Evolutionary conservation across 2,888 invertebrate species (phyloP).

Genomic region (Leptinotarsa rubiginosa): DNA sequence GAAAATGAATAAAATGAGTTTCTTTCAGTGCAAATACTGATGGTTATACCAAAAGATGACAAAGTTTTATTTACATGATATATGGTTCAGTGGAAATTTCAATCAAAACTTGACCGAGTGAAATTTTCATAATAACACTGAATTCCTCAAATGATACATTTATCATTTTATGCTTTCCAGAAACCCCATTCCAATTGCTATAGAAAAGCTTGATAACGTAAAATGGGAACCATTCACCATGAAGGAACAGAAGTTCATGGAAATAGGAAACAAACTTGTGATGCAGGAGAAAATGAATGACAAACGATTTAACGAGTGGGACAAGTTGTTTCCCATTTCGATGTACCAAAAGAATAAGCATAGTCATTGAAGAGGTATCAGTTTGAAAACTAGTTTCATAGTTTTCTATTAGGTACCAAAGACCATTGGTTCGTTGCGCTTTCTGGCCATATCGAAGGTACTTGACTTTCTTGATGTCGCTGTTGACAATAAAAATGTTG

Average conservation of each 20-base stretch:
- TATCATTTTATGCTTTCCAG: constrained; percentile 56
- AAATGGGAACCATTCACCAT: constrained; percentile 64
- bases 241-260: constrained; percentile 63
- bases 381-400: background rate
- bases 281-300: constrained; percentile 62
- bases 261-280: constrained; percentile 62
- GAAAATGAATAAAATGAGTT: too few species aligned
- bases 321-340: constrained; percentile 61
- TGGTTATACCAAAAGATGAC: too few species aligned
- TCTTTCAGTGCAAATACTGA: too few species aligned
- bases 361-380: constrained; percentile 19
- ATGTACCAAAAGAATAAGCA: constrained; percentile 32
- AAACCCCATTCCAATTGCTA: constrained; percentile 53
- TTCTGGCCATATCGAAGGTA: background rate
- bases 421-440: background rate
- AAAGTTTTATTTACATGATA: too few species aligned
- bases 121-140: too few species aligned
- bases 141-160: too few species aligned
- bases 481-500: constrained; percentile 1
- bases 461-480: background rate
- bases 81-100: too few species aligned
- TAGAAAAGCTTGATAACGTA: constrained; percentile 59
- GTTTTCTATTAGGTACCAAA: background rate
- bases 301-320: constrained; percentile 65
- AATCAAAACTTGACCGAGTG: too few species aligned